Evolutionary conservation across 2,797 vertebrate species (phyloP).

Genomic region (Glossophaga mutica): DNA sequence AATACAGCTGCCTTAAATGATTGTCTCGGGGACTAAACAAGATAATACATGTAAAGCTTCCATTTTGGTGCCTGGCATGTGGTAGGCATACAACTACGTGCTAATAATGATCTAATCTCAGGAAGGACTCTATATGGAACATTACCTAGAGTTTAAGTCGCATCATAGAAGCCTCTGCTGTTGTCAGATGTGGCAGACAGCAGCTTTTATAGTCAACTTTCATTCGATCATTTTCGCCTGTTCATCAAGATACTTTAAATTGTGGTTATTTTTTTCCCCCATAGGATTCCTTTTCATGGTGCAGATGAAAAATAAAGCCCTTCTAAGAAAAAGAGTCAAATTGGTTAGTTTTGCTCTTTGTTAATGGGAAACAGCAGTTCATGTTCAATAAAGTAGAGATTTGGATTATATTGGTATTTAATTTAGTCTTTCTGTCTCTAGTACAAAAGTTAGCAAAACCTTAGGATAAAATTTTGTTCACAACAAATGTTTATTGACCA

Average conservation of each 20-base stretch:
- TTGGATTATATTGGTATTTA: conserved; percentile 32
- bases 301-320: not conserved
- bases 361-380: not conserved
- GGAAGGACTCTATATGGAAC: not conserved
- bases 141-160: not conserved
- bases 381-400: not conserved
- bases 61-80: not conserved
- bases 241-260: not conserved
- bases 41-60: not conserved
- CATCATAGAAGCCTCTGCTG: not conserved
- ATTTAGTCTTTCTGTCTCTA: not conserved
- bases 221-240: not conserved
- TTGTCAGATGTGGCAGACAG: not conserved
- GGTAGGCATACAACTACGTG: not conserved
- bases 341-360: conserved; percentile 6
- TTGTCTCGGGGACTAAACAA: conserved; percentile 28
- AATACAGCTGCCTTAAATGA: not conserved
- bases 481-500: not conserved
- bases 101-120: not conserved
- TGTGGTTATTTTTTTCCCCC: not conserved
- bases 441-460: not conserved
- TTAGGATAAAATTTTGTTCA: not conserved
- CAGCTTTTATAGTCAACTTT: not conserved
- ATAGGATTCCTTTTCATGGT: not conserved
- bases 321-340: not conserved